These are phyloP conservation scores for Cheilinus undulatus DNA, from an alignment of 2,113 vertebrate species.

Conservation along the genomic window DNA sequence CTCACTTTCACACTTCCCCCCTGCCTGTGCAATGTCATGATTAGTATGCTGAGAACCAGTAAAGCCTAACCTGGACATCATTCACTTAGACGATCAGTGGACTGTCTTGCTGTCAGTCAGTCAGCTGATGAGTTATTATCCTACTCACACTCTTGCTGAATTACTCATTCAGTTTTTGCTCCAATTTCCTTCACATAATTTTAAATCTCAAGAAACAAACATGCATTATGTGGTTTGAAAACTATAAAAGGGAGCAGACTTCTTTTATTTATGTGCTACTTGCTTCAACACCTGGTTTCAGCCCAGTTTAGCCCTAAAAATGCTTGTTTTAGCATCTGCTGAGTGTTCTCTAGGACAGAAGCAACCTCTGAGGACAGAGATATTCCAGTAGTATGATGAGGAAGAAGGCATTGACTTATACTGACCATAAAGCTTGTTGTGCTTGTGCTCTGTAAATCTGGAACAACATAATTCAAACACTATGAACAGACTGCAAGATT, in stretches of 20 bases:
- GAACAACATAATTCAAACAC: neutral
- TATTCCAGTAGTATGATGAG: conserved; percentile 8
- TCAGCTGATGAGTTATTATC: conserved; percentile 16
- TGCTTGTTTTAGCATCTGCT: conserved; percentile 24
- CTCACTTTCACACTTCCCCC: neutral
- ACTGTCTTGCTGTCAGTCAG: conserved; percentile 57
- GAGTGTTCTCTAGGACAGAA: conserved; percentile 20
- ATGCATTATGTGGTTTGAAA: neutral
- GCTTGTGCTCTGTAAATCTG: conserved; percentile 3
- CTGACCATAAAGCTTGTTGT: neutral
- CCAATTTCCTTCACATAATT: neutral
- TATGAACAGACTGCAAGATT: neutral
- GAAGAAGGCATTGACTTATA: conserved; percentile 1
- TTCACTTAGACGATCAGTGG: conserved; percentile 61
- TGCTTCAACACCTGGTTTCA: neutral
- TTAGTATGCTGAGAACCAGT: conserved; percentile 61
- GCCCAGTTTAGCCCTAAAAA: conserved; percentile 6
- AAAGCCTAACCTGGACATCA: conserved; percentile 52
- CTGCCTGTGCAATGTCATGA: conserved; percentile 41
- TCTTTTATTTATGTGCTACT: neutral
- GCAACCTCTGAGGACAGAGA: conserved; percentile 1
- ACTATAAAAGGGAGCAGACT: neutral
- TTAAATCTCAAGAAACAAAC: neutral
- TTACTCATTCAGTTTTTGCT: conserved; percentile 47
- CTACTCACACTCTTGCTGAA: conserved; percentile 10